Conservation (phyloP, 2,888 invertebrate species). For the Frankliniella intonsa region DNA sequence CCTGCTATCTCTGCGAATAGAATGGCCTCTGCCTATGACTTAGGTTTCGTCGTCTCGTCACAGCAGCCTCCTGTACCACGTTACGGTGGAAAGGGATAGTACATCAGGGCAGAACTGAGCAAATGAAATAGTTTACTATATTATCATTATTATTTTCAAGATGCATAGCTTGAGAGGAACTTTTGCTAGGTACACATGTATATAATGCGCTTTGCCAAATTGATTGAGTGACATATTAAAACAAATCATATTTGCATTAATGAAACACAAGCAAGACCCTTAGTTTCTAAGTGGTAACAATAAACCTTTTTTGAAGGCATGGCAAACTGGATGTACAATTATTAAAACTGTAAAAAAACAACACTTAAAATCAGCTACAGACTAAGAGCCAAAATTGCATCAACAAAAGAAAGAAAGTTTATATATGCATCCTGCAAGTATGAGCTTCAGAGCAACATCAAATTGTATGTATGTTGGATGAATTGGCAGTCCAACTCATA, state of each 20-base stretch:
- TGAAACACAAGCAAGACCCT: neutral
- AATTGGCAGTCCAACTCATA: too few species aligned
- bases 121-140: neutral
- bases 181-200: neutral
- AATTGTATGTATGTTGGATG: too few species aligned
- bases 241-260: neutral
- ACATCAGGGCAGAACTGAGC: too few species aligned
- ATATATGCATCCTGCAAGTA: too few species aligned
- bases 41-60: too few species aligned
- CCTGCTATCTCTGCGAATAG: too few species aligned
- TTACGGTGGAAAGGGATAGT: too few species aligned
- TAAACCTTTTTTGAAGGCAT: neutral
- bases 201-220: neutral
- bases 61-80: too few species aligned
- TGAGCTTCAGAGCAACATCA: too few species aligned
- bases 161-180: neutral
- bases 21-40: too few species aligned
- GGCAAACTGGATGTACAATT: neutral
- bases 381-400: neutral
- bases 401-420: neutral
- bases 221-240: neutral
- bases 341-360: neutral
- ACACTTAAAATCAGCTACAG: too few species aligned
- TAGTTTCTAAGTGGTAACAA: neutral
- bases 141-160: neutral